Base-by-base conservation (phyloP, 30 jellyfish, hydroid and myxozoan species). In the Mastigias papua region DNA sequence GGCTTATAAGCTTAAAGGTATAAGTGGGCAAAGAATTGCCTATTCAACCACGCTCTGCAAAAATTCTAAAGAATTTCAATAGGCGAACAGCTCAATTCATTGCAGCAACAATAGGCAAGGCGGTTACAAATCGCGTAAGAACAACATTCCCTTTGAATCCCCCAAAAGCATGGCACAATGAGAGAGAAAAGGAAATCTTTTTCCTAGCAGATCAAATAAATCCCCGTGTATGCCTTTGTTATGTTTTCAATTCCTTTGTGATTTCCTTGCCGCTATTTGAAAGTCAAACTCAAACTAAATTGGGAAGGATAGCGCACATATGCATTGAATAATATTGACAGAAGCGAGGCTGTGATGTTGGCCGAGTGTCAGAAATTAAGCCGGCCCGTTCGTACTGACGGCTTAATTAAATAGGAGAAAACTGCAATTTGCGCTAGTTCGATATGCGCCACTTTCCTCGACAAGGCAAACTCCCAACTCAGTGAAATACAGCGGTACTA, bases 201-300 rank as follows among this genome's bases (percentile, higher is more conserved):
- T 61, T 84, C 78, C 82, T 73, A 77, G 88, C 88, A 85, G 94
- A 85, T 85, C 94, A 85, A 85, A 85, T 73, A 85, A 85, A 85
- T 85, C 94, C 94, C 88, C 68, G 88, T 85, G 94, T 85, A 65
- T 85, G 94, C 87, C 84, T 85, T 85, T 85, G 94, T 85, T 85
- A 85, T 70, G 67, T 85, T 63, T 62, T 72, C 94, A 35, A 75
- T 85, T 69, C 94, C 84, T 85, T 85, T 85, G 94, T 85, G 94
- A 85, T 85, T 85, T 85, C 94, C 94, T 85, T 69, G 88, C 94
- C 94, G 94, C 94, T 85, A 46, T 85, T 85, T 85, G 88, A 85
- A 57, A 35, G 94, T 33, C 88, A 85, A 77, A 65, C 85, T 34
- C 11, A 85, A 85, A 85, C 88, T 73, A 73, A 85, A 85, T 85